Percentiles rank a stretch among this genome's conserved stretches.
phyloP scores from a whole-genome alignment of 2,797 vertebrate genomes.

The Urocyon cinereoargenteus region DNA sequence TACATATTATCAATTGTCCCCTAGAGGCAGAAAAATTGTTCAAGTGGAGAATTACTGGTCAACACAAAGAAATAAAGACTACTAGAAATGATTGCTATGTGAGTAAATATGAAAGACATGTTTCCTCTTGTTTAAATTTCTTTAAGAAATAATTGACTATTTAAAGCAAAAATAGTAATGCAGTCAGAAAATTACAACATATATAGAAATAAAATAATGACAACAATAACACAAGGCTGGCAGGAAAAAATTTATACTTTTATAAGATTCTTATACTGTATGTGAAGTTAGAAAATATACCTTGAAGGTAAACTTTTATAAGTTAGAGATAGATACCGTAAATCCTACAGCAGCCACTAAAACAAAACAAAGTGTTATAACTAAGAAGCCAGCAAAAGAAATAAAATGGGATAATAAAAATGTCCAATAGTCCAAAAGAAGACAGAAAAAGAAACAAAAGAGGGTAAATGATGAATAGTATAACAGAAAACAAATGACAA shows the following conservation, averaged over 20 bases:
- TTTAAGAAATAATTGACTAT: not conserved
- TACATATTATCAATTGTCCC: too few species aligned
- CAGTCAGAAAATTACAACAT: not conserved
- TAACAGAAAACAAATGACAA: not conserved
- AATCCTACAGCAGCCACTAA: not conserved
- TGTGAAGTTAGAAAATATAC: not conserved
- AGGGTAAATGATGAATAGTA: not conserved
- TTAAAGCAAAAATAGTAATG: not conserved
- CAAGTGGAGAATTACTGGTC: too few species aligned
- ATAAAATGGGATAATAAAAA: not conserved
- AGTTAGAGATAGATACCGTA: not conserved
- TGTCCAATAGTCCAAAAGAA: not conserved
- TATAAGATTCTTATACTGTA: not conserved
- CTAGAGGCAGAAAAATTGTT: not conserved
- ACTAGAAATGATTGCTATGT: not conserved
- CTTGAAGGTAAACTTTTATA: not conserved
- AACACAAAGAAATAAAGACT: not conserved
- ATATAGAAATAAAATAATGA: not conserved
- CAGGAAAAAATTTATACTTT: not conserved
- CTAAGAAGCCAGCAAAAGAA: not conserved
- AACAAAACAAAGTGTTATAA: not conserved
- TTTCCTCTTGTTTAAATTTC: not conserved
- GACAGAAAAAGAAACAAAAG: not conserved
- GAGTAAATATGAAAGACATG: not conserved
- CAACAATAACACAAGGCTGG: not conserved